Evolutionary conservation across 2,888 invertebrate species (phyloP).

Genomic region (Ormyrus thymus): DNA sequence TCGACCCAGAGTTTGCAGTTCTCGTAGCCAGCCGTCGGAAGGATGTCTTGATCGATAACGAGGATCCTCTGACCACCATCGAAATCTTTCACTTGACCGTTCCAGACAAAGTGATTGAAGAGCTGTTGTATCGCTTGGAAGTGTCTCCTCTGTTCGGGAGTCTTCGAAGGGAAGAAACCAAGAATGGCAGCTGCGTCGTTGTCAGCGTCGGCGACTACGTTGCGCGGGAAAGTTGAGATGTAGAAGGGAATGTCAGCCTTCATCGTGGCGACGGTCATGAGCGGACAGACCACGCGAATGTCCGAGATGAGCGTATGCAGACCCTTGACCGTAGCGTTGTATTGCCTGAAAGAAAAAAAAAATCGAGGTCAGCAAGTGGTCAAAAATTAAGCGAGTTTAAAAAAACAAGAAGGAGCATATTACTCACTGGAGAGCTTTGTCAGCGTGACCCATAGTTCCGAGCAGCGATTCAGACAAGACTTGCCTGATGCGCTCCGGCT

Average conservation of each 20-base stretch:
- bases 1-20: conserved; percentile 86
- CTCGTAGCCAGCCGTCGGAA: conserved; percentile 80
- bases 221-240: conserved; percentile 82
- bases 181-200: conserved; percentile 88
- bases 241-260: conserved; percentile 84
- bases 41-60: conserved; percentile 83
- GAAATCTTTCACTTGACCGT: conserved; percentile 82
- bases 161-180: conserved; percentile 84
- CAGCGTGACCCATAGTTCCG: conserved; percentile 80
- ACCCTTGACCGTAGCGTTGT: conserved; percentile 82
- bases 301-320: conserved; percentile 86
- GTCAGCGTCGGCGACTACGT: conserved; percentile 77
- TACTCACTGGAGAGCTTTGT: conserved; percentile 77
- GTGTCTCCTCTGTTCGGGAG: conserved; percentile 84
- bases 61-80: conserved; percentile 77
- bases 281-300: conserved; percentile 87
- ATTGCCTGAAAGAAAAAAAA: conserved; percentile 74
- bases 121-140: conserved; percentile 87
- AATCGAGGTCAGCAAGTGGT: background rate
- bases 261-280: conserved; percentile 81
- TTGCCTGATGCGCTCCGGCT: conserved; percentile 80
- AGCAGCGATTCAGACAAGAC: conserved; percentile 81
- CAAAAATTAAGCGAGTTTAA: background rate
- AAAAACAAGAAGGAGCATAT: background rate
- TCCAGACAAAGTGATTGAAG: conserved; percentile 88